Percentiles rank a stretch among this genome's conserved stretches.
Conservation (phyloP, 2,797 vertebrate genomes). For the Karalla daura region DNA sequence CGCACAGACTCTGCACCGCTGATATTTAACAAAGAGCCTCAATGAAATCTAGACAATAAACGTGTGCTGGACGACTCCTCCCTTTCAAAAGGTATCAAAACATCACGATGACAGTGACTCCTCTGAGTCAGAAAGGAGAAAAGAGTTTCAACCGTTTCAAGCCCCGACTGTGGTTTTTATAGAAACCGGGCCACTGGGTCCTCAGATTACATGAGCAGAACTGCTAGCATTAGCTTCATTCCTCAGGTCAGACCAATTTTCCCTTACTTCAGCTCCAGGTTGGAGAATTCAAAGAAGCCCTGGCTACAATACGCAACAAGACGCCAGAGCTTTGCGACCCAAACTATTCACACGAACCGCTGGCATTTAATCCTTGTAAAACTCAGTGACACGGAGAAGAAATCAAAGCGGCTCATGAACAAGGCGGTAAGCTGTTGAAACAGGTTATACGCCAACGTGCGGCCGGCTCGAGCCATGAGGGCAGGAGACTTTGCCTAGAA, state of each 20-base stretch:
- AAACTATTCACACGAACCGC: constrained; percentile 54
- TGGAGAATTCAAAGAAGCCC: constrained; percentile 44
- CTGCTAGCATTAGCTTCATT: constrained; percentile 26
- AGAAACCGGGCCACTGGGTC: constrained; percentile 35
- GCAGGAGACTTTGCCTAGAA: constrained; percentile 60
- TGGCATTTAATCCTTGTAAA: constrained; percentile 54
- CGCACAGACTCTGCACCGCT: constrained; percentile 59
- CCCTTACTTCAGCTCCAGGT: constrained; percentile 47
- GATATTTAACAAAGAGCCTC: constrained; percentile 55
- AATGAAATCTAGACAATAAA: constrained; percentile 40
- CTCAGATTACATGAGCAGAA: constrained; percentile 38
- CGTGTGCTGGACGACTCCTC: constrained; percentile 28
- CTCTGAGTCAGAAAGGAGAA: constrained; percentile 34
- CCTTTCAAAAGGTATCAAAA: constrained; percentile 37
- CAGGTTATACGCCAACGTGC: constrained; percentile 38
- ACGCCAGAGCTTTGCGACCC: constrained; percentile 29
- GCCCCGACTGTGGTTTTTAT: constrained; percentile 15
- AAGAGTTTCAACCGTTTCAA: constrained; percentile 6
- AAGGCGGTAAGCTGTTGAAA: constrained; percentile 63
- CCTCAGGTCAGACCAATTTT: constrained; percentile 43
- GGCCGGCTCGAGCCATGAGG: constrained; percentile 46
- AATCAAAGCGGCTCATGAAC: constrained; percentile 60
- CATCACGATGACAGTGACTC: constrained; percentile 13
- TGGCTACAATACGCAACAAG: constrained; percentile 28
- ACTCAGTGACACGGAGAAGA: constrained; percentile 53